Evolutionary conservation across 64 coral and sea anemone genomes (phyloP), one percentile per base, ranked within the genome.

Genomic region (Stichodactyla helianthus): DNA sequence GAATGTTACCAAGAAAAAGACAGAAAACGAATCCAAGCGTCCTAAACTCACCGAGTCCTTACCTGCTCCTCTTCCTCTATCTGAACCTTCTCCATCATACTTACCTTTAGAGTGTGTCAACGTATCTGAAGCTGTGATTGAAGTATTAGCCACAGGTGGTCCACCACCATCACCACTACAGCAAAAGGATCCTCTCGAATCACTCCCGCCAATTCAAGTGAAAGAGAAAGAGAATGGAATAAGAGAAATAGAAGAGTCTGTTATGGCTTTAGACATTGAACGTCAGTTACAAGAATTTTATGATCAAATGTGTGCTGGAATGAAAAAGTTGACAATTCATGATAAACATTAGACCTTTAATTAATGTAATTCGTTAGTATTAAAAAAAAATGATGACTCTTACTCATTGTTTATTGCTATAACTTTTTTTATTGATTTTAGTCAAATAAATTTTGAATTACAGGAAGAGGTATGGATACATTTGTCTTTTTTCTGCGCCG

Each of bases 261-360:
- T 8, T 74, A 74, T 74, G 68, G 68, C 62, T 65, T 65, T 65
- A 65, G 62, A 65, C 62, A 65, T 65, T 65, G 62, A 65, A 65
- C 62, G 62, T 65, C 62, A 65, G 62, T 65, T 65, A 5, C 62
- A 65, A 65, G 62, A 65, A 65, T 65, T 65, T 65, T 65, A 65
- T 65, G 62, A 65, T 65, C 6, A 22, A 65, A 65, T 65, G 62
- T 65, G 62, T 22, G 62, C 62, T 65, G 62, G 62, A 65, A 65
- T 65, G 62, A 65, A 65, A 65, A 65, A 65, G 62, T 65, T 18
- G 13, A 16, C 62, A 65, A 65, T 65, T 65, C 62, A 65, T 65
- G 62, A 65, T 65, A 10, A 65, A 6, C 62, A 65, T 20, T 65
- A 65, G 18, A 5, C 62, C n/a, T 65, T 65, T 16, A 65, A 20